Conservation (phyloP, 2,113 vertebrate species). For the Zeus faber region DNA sequence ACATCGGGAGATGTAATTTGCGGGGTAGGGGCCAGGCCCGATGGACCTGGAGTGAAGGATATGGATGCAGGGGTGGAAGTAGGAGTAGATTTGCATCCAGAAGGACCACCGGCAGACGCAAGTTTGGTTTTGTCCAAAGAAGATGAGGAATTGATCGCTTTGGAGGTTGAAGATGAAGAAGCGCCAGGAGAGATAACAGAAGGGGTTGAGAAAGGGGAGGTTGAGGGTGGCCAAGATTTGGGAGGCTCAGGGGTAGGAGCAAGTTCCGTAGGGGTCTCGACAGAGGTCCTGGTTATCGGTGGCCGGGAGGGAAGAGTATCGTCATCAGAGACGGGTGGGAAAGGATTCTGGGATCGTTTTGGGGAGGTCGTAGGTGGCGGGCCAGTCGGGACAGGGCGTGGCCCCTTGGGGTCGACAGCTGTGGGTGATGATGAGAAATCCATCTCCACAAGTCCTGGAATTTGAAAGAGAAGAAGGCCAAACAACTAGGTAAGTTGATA, state of each 20-base stretch:
- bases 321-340: constrained; percentile 16
- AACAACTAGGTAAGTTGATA: too few species aligned
- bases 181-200: not conserved
- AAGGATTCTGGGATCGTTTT: constrained; percentile 11
- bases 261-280: too few species aligned
- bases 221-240: constrained; percentile 9
- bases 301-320: too few species aligned
- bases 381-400: constrained; percentile 25
- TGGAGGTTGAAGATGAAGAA: not conserved
- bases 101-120: not conserved
- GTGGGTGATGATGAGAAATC: constrained; percentile 17
- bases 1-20: too few species aligned
- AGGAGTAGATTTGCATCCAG: not conserved
- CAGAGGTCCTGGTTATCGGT: too few species aligned
- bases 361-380: constrained; percentile 18
- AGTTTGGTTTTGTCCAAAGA: constrained; percentile 6
- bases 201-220: not conserved
- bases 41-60: not conserved
- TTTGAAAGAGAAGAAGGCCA: too few species aligned
- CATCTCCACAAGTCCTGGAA: constrained; percentile 46
- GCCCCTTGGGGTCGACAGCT: constrained; percentile 25
- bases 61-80: constrained; percentile 11
- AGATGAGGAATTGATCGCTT: constrained; percentile 5
- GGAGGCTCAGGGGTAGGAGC: not conserved
- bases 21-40: not conserved